These are phyloP conservation scores for Hippoglossus hippoglossus DNA, from an alignment of 2,797 vertebrate genomes.

Conservation along the genomic window DNA sequence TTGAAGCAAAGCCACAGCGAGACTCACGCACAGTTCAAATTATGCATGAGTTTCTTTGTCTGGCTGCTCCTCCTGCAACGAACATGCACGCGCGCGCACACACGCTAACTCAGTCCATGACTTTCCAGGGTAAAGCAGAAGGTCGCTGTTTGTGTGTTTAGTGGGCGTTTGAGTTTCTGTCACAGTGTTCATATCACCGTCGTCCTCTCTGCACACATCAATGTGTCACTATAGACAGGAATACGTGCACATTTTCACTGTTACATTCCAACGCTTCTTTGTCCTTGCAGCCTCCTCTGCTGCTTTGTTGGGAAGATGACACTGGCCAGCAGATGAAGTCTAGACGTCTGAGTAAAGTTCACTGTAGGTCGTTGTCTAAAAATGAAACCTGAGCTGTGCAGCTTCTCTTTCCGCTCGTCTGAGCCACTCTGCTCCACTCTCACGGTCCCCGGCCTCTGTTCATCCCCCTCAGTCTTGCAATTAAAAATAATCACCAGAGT, in stretches of 20 bases:
- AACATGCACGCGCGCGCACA: conserved; percentile 5
- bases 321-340: conserved; percentile 54
- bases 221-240: conserved; percentile 28
- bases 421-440: conserved; percentile 31
- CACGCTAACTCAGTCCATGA: conserved; percentile 22
- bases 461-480: conserved; percentile 21
- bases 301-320: conserved; percentile 41
- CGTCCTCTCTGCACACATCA: conserved; percentile 29
- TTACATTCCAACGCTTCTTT: conserved; percentile 17
- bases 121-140: conserved; percentile 45
- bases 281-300: conserved; percentile 27
- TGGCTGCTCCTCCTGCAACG: conserved; percentile 40
- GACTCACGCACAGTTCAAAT: conserved; percentile 46
- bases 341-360: conserved; percentile 57
- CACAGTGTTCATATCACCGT: conserved; percentile 48
- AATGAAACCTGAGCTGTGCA: conserved; percentile 64
- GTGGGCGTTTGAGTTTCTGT: conserved; percentile 42
- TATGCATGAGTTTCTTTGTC: conserved; percentile 68
- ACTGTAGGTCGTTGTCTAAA: conserved; percentile 52
- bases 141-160: conserved; percentile 40
- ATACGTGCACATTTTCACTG: conserved; percentile 6
- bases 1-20: conserved; percentile 52
- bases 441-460: conserved; percentile 18
- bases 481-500: conserved; percentile 34
- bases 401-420: conserved; percentile 48